Evolutionary conservation across 2,113 vertebrate species (phyloP).

Genomic region (Prolemur simus): DNA sequence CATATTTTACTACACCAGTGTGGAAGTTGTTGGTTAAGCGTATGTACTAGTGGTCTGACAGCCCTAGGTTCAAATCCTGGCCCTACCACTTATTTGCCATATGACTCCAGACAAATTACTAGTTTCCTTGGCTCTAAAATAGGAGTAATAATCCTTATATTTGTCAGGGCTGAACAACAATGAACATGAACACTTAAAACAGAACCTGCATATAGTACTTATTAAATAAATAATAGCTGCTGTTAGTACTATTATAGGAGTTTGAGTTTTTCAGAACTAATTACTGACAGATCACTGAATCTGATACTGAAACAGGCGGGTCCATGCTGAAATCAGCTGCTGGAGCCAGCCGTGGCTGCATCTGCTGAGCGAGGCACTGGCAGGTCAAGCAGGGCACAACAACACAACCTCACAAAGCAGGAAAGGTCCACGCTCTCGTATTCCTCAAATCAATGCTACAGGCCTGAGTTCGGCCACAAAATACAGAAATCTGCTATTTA

Average conservation of each 20-base stretch:
- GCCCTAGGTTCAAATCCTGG: neutral
- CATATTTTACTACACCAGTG: neutral
- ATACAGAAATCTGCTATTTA: neutral
- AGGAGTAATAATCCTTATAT: neutral
- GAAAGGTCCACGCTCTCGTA: neutral
- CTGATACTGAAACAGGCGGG: neutral
- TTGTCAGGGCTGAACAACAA: neutral
- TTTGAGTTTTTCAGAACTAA: neutral
- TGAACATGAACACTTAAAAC: neutral
- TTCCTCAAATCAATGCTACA: neutral
- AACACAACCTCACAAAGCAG: neutral
- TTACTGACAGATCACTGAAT: neutral
- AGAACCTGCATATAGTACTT: neutral
- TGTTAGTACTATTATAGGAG: neutral
- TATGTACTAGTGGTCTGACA: neutral
- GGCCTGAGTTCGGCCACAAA: neutral
- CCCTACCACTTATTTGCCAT: neutral
- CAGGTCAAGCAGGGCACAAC: neutral
- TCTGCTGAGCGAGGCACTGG: neutral
- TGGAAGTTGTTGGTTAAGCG: neutral
- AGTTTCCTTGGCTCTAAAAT: neutral
- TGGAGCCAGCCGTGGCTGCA: neutral
- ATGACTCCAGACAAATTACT: constrained; percentile 22
- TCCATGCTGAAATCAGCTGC: neutral
- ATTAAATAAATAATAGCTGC: constrained; percentile 7